Base-by-base conservation (phyloP, 2,888 invertebrate genomes). In the Pachliopta kotzebuea region DNA sequence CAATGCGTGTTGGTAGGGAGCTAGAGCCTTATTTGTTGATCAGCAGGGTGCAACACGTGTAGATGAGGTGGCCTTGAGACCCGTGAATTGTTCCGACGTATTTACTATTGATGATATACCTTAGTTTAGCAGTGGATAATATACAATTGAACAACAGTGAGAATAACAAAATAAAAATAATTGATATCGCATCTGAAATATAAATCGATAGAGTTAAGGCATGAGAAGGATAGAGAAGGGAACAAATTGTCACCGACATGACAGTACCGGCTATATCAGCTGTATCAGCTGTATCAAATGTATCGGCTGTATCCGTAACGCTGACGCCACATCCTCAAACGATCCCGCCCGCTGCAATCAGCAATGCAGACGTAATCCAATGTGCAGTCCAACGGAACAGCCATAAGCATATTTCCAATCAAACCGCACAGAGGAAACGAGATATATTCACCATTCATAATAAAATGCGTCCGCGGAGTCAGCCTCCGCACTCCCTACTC, bases 341-440 rank as follows among this genome's bases (percentile, higher is more conserved):
- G 72, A 70, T 72, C 67, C 67, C 69, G 70, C 63, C 67, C 65
- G 66, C 29, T 77, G 81, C 85, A 86, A 85, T 86, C 86, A 86
- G 73, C 73, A 74, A 68, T 81, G 81, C 83, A 83, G 72, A 73
- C 76, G 70, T 84, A 83, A 88, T 87, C 82, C 80, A 80, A 85
- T 82, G 74, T 80, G 73, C 72, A 74, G 70, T 67, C 72, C 73
- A 73, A 71, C 72, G 77, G 79, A 81, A 82, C 83, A 78, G 73
- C 79, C 75, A 80, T 85, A 87, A 88, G 84, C 87, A 88, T 88
- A 88, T 86, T 88, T 83, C 84, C 88, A 88, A 90, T 89, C 89
- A 86, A 86, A 88, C 85, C 81, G 71, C 82, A 82, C 78, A 78
- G 75, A 80, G 73, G 77, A 80, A 83, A 77, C 78, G 79, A 82